A percentile compares a stretch with the other conserved stretches of the same genome.
phyloP scores from a whole-genome alignment of 2,113 vertebrate species.

The Orientallactaga bullata region DNA sequence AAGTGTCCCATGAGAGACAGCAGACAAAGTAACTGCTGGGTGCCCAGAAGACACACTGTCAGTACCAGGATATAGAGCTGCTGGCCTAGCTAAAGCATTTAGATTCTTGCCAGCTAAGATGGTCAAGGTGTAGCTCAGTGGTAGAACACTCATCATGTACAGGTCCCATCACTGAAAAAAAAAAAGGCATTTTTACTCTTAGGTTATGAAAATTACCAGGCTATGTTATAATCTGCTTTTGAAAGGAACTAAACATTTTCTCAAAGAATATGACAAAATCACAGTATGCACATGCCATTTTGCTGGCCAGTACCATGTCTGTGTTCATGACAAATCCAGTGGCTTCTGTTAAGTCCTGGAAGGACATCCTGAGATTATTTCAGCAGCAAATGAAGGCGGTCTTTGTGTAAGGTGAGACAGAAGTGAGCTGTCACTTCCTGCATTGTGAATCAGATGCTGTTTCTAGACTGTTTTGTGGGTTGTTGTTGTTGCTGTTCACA shows the following conservation, averaged over 20 bases:
- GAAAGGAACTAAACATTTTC: conserved; percentile 42
- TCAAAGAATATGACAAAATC: not conserved
- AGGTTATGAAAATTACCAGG: conserved; percentile 22
- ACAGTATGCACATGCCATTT: not conserved
- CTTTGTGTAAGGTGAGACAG: not conserved
- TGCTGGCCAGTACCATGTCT: not conserved
- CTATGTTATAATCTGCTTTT: not conserved
- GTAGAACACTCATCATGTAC: not conserved
- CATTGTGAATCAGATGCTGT: conserved; percentile 5
- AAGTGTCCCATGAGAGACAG: conserved; percentile 9
- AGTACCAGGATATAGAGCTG: conserved; percentile 45
- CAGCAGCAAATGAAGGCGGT: not conserved
- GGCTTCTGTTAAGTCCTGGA: not conserved
- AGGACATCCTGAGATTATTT: not conserved
- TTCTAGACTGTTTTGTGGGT: conserved; percentile 39
- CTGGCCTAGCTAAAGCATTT: conserved; percentile 31
- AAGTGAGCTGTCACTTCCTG: conserved; percentile 58
- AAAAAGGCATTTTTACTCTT: not conserved
- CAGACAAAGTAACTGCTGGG: conserved; percentile 58
- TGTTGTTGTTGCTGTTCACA: not conserved
- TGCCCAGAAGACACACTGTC: not conserved
- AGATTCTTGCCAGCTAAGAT: conserved; percentile 55
- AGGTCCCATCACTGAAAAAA: not conserved
- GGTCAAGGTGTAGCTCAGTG: not conserved
- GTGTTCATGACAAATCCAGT: not conserved